Base-by-base conservation (phyloP, 2,797 vertebrate species). In the Nannoperca australis region DNA sequence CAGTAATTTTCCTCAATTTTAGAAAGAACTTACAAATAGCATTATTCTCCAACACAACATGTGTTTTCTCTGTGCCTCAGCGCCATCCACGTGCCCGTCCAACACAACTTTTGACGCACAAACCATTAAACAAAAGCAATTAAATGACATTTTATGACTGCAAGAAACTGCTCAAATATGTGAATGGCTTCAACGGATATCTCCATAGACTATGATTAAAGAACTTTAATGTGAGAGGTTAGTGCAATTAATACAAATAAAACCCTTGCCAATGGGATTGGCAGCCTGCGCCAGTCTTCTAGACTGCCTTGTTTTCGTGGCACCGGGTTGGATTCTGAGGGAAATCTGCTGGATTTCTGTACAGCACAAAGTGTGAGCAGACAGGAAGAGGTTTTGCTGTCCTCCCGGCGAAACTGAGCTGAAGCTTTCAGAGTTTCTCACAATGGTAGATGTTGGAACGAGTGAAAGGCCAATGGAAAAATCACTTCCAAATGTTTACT, bases 401-500 rank as follows among this genome's bases (percentile, higher is more conserved):
- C 18, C n/a, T 42, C 81, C 62, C 76, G 81, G 58, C 49, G 51
- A 82, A 86, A 84, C 56, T 38, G 42, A 76, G 63, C 69, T 44
- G 18, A 64, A 60, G 76, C 71, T 85, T 78, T 73, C 20, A 63
- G 82, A 61, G 47, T 53, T 79, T 73, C 38, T 80, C 56, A 74
- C 71, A 81, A 74, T 54, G 70, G 81, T 42, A 77, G 89, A 83
- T 60, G 78, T 67, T 54, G 73, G 81, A 84, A 72, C 14, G 38
- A 87, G 78, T 77, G 70, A 87, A 91, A 88, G 77, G 84, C 78
- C 80, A 78, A 81, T 79, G 89, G 87, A 91, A 92, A 92, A 89
- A 92, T 86, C 75, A 78, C 83, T 91, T 86, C 85, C 87, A 90
- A 92, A 92, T 93, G 90, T 93, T 91, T 86, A 89, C 65, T 66